phyloP scores from a whole-genome alignment of 2,888 invertebrate species.

The Drosophila atroscutellata region DNA sequence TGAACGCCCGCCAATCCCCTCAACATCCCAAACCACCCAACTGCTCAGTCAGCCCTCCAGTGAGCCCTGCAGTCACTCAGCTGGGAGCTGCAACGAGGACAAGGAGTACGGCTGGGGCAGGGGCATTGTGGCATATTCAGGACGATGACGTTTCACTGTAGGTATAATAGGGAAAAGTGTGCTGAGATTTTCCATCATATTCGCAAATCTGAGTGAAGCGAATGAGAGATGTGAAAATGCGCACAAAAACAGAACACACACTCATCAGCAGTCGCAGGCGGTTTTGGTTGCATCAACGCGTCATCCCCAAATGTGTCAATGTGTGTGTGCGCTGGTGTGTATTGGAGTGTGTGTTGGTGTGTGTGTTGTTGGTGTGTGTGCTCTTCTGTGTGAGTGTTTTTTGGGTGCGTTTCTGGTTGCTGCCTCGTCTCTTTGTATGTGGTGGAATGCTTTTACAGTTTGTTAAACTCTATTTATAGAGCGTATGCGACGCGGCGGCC shows the following conservation, averaged over 20 bases:
- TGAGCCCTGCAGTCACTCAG: slow-evolving; percentile 33
- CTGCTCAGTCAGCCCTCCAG: slow-evolving; percentile 18
- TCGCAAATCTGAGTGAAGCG: slow-evolving; percentile 31
- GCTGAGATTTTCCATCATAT: slow-evolving; percentile 64
- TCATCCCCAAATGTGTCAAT: slow-evolving; percentile 56
- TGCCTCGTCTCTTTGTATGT: slow-evolving; percentile 66
- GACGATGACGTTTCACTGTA: slow-evolving; percentile 68
- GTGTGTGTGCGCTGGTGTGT: slow-evolving; percentile 29
- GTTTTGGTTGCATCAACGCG: slow-evolving; percentile 57
- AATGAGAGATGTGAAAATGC: slow-evolving; percentile 50
- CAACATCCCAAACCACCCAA: not conserved
- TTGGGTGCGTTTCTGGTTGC: slow-evolving; percentile 47
- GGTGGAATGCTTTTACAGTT: slow-evolving; percentile 79
- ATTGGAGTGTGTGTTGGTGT: slow-evolving; percentile 12
- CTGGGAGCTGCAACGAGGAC: slow-evolving; percentile 26
- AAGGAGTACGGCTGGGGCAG: not conserved
- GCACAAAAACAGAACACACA: slow-evolving; percentile 8
- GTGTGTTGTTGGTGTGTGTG: slow-evolving; percentile 17
- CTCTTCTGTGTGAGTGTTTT: slow-evolving; percentile 29
- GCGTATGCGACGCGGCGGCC: slow-evolving; percentile 67
- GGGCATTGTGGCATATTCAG: slow-evolving; percentile 36
- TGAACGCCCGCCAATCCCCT: not conserved
- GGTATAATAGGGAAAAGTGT: slow-evolving; percentile 56
- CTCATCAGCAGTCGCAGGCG: slow-evolving; percentile 26
- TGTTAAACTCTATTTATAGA: slow-evolving; percentile 80